Evolutionary conservation across 2,888 invertebrate species (phyloP), one percentile per base, ranked within the genome.

Genomic region (Phragmatobia fuliginosa): DNA sequence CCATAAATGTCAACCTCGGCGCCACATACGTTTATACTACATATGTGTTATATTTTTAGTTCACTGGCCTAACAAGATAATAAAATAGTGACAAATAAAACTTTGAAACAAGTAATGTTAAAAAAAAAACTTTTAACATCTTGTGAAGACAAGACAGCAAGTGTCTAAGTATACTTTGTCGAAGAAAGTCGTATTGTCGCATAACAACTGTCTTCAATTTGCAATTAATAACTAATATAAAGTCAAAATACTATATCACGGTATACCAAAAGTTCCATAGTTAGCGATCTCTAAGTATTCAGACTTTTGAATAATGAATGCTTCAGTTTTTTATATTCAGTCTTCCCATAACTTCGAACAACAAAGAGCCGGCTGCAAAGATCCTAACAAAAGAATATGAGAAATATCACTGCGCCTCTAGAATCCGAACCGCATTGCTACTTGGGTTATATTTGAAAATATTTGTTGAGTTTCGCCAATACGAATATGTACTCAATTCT

Each of bases 361-460:
- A 93, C 92, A 92, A 92, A 93, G 90, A 90, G 87, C 88, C 88
- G 90, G 83, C 90, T 90, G 89, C 87, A 85, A 87, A 85, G 88
- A 88, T 90, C 84, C 85, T 86, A 87, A 94, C 94, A 94, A 94
- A 94, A 91, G 93, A 93, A 93, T 92, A 92, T 93, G 90, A 92
- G 91, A 91, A 93, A 92, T 93, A 93, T 92, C 90, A n/a, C 45
- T 90, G 85, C 89, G 87, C 87, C 83, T 86, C 87, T 87, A 89
- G 91, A 91, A 91, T 91, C 87, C 85, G 89, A 87, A 91, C 89
- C 90, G 90, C 87, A 90, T 91, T 88, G 88, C 88, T 89, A 87
- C 88, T 90, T 87, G 87, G 86, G 85, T 89, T 89, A 90, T 91
- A 92, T 91, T 89, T 90, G 90, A 91, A 89, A 91, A 92, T 90